These are phyloP conservation scores for Melitaea cinxia DNA, from an alignment of 1,140 invertebrate genomes.

Conservation along the genomic window DNA sequence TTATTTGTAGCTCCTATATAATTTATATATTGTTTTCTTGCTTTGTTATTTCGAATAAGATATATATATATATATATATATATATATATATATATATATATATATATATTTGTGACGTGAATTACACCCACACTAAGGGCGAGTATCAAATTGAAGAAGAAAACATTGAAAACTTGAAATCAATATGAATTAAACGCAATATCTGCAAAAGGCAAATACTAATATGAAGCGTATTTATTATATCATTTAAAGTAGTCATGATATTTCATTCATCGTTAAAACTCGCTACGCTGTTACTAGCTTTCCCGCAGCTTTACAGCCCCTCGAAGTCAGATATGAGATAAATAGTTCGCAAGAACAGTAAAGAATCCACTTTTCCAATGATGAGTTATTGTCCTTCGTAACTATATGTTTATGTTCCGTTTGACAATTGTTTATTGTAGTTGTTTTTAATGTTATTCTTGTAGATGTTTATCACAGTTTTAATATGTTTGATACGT, in stretches of 20 bases:
- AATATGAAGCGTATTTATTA: constrained; percentile 17
- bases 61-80: too few relatives aligned
- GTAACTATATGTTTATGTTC: background rate
- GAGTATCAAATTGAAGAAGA: too few relatives aligned
- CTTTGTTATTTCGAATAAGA: too few relatives aligned
- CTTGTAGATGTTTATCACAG: too few relatives aligned
- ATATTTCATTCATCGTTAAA: constrained; percentile 26
- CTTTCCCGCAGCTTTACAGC: constrained; percentile 25
- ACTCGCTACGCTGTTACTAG: constrained; percentile 19
- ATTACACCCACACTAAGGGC: too few relatives aligned
- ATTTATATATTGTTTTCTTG: too few relatives aligned
- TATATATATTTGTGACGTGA: too few relatives aligned
- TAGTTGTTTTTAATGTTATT: background rate
- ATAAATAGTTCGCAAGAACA: constrained; percentile 5
- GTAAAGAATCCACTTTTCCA: constrained; percentile 9
- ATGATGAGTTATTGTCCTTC: constrained; percentile 10
- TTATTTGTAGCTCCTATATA: too few relatives aligned
- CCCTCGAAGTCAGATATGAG: constrained; percentile 3
- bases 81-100: too few relatives aligned
- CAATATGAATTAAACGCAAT: constrained; percentile 7
- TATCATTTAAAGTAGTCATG: constrained; percentile 24
- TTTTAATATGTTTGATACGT: too few relatives aligned
- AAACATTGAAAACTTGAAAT: too few relatives aligned
- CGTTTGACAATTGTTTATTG: background rate
- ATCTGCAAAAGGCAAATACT: background rate